phyloP scores from a whole-genome alignment of 1,140 invertebrate genomes.

The silkworm (Bombyx mori) region ASM3026992v2 NC_085117.1:20029001-20029500 shows the following conservation, averaged over 20 bases:
- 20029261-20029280: conserved; percentile 31
- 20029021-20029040: no score
- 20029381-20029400: conserved; percentile 10
- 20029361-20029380: conserved; percentile 26
- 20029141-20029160: conserved; percentile 1
- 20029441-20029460: conserved; percentile 9
- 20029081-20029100: conserved; percentile 16
- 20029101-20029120: conserved; percentile 5
- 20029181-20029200: conserved; percentile 48
- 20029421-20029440: background rate
- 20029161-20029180: conserved; percentile 35
- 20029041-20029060: no score
- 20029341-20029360: conserved; percentile 20
- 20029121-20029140: conserved; percentile 4
- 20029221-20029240: conserved; percentile 50
- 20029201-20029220: conserved; percentile 32
- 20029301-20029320: conserved; percentile 13
- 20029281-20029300: conserved; percentile 53
- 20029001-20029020: no score
- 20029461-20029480: conserved; percentile 36
- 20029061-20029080: conserved; percentile 25
- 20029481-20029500: conserved; percentile 22
- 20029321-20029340: conserved; percentile 1
- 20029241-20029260: conserved; percentile 53
- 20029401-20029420: conserved; percentile 5